Evolutionary conservation across 2,113 vertebrate species (phyloP).

Genomic region (Uropsilus gracilis): DNA sequence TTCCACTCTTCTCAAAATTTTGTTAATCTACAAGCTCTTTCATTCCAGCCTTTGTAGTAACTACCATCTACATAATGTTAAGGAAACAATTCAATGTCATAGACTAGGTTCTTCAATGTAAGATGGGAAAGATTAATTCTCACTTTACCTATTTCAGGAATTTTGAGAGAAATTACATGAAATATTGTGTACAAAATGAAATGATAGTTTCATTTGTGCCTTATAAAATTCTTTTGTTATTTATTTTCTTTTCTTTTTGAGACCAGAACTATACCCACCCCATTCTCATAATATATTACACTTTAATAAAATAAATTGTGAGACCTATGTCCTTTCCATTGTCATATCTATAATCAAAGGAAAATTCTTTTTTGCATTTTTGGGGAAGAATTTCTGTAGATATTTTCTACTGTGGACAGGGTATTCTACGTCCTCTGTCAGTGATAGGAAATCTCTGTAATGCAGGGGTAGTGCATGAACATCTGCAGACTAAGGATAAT

Average conservation of each 20-base stretch:
- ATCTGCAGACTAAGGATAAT: neutral
- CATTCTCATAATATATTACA: neutral
- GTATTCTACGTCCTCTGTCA: neutral
- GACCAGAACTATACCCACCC: neutral
- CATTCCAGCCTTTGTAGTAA: neutral
- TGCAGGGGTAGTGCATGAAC: neutral
- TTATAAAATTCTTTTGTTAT: neutral
- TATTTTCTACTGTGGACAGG: neutral
- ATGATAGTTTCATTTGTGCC: neutral
- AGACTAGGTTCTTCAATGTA: neutral
- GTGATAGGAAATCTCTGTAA: neutral
- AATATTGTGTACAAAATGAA: neutral
- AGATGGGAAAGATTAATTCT: neutral
- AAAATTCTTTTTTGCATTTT: neutral
- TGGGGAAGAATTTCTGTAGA: neutral
- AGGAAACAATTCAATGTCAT: neutral
- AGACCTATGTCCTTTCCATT: neutral
- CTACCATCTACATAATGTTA: neutral
- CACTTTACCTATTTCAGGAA: neutral
- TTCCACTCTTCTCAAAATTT: neutral
- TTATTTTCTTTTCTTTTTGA: neutral
- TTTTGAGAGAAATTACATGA: neutral
- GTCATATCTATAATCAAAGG: neutral
- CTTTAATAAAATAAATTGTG: constrained; percentile 5
- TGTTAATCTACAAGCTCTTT: neutral